These are phyloP conservation scores for Trachelipus rathkii DNA, from an alignment of 1,140 invertebrate species.

Conservation along the genomic window DNA sequence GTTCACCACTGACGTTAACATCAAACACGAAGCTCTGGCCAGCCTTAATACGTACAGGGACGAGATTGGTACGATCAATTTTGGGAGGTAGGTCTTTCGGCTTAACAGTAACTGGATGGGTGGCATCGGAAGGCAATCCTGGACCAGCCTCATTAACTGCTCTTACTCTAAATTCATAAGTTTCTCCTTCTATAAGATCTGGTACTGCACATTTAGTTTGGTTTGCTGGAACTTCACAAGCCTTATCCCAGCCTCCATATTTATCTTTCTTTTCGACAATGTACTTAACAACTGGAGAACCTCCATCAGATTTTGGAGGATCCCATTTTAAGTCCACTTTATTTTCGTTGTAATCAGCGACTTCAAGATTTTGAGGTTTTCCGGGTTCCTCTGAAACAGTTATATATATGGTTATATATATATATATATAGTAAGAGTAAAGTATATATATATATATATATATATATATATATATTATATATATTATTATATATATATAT, in stretches of 20 bases:
- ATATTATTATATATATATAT: no score
- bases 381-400: conserved; percentile 76
- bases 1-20: conserved; percentile 81
- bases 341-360: conserved; percentile 94
- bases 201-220: conserved; percentile 78
- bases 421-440: no score
- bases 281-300: conserved; percentile 79
- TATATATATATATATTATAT: no score
- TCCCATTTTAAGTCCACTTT: conserved; percentile 85
- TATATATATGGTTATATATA: no score
- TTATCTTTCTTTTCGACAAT: conserved; percentile 90
- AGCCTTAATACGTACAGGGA: conserved; percentile 77
- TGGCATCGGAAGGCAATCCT: conserved; percentile 81
- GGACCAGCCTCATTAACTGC: conserved; percentile 91
- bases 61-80: conserved; percentile 83
- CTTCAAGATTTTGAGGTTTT: conserved; percentile 80
- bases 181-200: conserved; percentile 82
- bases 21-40: conserved; percentile 78
- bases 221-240: conserved; percentile 72
- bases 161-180: conserved; percentile 84
- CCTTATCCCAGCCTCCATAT: conserved; percentile 90
- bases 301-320: conserved; percentile 73
- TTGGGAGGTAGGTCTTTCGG: conserved; percentile 78
- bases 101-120: conserved; percentile 82
- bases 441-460: no score